These are phyloP conservation scores for Speoplatyrhinus poulsoni DNA, from an alignment of 2,113 vertebrate species.

Conservation along the genomic window DNA sequence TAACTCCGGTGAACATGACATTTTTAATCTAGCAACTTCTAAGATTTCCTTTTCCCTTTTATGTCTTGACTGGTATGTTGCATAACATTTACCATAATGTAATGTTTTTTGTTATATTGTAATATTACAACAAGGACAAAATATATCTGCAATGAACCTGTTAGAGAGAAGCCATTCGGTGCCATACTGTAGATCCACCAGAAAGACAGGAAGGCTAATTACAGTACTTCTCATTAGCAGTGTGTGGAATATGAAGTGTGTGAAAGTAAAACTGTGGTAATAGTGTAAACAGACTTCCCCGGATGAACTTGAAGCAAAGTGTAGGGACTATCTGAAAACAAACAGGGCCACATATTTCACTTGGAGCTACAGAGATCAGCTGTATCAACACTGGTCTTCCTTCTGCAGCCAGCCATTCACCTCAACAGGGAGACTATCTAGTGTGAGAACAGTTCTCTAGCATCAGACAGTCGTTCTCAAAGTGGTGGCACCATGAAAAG, in stretches of 20 bases:
- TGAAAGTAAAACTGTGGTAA: conserved; percentile 48
- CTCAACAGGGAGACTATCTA: conserved; percentile 58
- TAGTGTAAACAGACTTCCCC: conserved; percentile 71
- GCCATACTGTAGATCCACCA: not conserved
- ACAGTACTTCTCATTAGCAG: conserved; percentile 15
- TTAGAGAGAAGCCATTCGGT: not conserved
- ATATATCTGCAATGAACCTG: too few species aligned
- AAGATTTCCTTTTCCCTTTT: not conserved
- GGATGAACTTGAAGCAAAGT: conserved; percentile 77
- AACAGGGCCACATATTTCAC: conserved; percentile 76
- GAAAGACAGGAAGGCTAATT: conserved; percentile 24
- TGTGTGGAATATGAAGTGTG: conserved; percentile 32
- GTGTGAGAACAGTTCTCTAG: conserved; percentile 47
- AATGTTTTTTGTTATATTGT: too few species aligned
- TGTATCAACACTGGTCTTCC: conserved; percentile 78
- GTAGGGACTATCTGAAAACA: conserved; percentile 74
- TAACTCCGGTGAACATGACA: conserved; percentile 25
- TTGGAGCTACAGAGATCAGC: conserved; percentile 79
- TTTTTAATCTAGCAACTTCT: conserved; percentile 38
- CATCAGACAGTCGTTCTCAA: too few species aligned
- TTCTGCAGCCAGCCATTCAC: conserved; percentile 70
- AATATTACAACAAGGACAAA: not conserved
- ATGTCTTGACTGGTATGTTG: not conserved
- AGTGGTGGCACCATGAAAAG: too few species aligned
- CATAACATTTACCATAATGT: too few species aligned